phyloP scores from a whole-genome alignment of 2,113 vertebrate species.

The Hippocampus zosterae region DNA sequence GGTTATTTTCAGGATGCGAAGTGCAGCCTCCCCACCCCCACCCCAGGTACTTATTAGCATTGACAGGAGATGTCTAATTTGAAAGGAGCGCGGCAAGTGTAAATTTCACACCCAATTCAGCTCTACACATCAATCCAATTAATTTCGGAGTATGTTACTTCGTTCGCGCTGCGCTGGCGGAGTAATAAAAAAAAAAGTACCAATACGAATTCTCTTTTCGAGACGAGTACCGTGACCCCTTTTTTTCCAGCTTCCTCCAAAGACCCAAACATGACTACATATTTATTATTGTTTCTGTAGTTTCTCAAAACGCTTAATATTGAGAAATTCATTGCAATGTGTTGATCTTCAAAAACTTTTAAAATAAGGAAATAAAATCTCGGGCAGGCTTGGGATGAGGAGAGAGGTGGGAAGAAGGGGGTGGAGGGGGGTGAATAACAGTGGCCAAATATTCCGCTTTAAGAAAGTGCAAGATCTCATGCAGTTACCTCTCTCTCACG shows the following conservation, averaged over 20 bases:
- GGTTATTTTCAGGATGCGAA: conserved; percentile 34
- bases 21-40: conserved; percentile 9
- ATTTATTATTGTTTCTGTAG: too few relatives aligned
- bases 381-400: conserved; percentile 8
- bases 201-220: not conserved
- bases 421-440: conserved; percentile 27
- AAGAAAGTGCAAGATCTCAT: conserved; percentile 73
- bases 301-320: too few relatives aligned
- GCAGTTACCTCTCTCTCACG: conserved; percentile 71
- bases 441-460: conserved; percentile 61
- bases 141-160: conserved; percentile 48
- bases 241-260: not conserved
- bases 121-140: conserved; percentile 66
- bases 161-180: not conserved
- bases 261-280: not conserved
- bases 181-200: not conserved
- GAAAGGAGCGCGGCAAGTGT: conserved; percentile 60
- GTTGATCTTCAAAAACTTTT: not conserved
- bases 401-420: conserved; percentile 9
- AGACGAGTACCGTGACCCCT: not conserved
- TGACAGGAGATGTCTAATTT: conserved; percentile 58
- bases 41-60: conserved; percentile 59
- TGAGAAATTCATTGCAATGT: too few relatives aligned
- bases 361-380: conserved; percentile 11
- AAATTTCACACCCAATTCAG: conserved; percentile 64